phyloP scores from a whole-genome alignment of 2,888 invertebrate species.

The Tetragonisca angustula region DNA sequence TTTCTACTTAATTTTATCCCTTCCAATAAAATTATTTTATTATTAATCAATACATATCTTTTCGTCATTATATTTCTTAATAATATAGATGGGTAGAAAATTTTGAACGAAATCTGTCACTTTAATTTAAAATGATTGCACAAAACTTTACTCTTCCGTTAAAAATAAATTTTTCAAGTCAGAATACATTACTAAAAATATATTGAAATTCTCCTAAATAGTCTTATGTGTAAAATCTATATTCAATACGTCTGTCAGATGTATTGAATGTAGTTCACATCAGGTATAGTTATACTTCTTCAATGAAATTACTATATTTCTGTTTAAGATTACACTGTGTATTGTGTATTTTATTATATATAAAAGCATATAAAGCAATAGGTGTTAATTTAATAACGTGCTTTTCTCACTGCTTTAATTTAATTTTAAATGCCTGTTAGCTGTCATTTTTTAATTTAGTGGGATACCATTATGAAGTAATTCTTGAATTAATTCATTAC shows the following conservation, averaged over 20 bases:
- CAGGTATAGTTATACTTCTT: background rate
- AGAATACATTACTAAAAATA: background rate
- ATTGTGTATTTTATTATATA: background rate
- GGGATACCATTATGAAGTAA: background rate
- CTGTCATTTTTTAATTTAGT: slow-evolving; percentile 1
- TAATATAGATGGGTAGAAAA: background rate
- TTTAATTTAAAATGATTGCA: background rate
- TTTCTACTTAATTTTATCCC: no score
- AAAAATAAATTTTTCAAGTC: background rate
- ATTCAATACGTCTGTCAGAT: background rate
- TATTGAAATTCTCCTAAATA: background rate
- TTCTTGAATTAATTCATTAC: background rate
- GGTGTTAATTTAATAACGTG: slow-evolving; percentile 34
- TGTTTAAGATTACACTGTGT: background rate
- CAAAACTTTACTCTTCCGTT: background rate
- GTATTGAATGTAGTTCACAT: background rate
- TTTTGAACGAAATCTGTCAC: slow-evolving; percentile 13
- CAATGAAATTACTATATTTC: slow-evolving; percentile 1
- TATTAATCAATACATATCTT: background rate
- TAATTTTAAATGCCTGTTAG: slow-evolving; percentile 25
- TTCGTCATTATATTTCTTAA: background rate
- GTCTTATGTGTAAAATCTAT: background rate
- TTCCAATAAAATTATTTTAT: no score
- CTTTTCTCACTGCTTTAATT: slow-evolving; percentile 15
- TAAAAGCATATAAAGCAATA: background rate